Evolutionary conservation across 2,888 invertebrate genomes (phyloP).

Genomic region (Chelonus formosanus): DNA sequence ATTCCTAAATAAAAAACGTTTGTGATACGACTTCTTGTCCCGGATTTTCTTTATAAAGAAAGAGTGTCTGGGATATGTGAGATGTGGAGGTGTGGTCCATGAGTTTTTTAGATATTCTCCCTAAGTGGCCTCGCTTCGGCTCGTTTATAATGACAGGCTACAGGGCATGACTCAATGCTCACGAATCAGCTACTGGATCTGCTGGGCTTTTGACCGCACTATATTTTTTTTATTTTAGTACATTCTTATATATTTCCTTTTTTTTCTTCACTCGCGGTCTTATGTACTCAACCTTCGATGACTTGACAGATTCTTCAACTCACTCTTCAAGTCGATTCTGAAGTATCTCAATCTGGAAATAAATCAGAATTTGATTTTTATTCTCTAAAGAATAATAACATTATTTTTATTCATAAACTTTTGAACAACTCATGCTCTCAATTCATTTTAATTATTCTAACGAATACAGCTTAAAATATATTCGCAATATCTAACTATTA

Average conservation of each 20-base stretch:
- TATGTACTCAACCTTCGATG: background rate
- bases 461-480: too few species aligned
- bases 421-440: too few species aligned
- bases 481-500: too few species aligned
- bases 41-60: background rate
- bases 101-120: constrained; percentile 19
- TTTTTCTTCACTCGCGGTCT: constrained; percentile 23
- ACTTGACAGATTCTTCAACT: constrained; percentile 13
- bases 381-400: too few species aligned
- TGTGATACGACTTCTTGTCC: background rate
- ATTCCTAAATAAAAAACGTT: too few species aligned
- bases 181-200: constrained; percentile 50
- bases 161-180: constrained; percentile 48
- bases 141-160: constrained; percentile 49
- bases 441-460: too few species aligned
- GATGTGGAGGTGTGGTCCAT: constrained; percentile 15
- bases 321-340: background rate
- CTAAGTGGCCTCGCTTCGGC: constrained; percentile 50
- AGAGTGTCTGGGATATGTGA: background rate
- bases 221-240: constrained; percentile 1
- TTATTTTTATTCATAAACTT: too few species aligned
- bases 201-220: constrained; percentile 1
- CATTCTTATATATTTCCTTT: constrained; percentile 16
- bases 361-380: background rate
- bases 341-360: constrained; percentile 3